phyloP scores from a whole-genome alignment of 2,113 vertebrate species.

The Psophia crepitans region DNA sequence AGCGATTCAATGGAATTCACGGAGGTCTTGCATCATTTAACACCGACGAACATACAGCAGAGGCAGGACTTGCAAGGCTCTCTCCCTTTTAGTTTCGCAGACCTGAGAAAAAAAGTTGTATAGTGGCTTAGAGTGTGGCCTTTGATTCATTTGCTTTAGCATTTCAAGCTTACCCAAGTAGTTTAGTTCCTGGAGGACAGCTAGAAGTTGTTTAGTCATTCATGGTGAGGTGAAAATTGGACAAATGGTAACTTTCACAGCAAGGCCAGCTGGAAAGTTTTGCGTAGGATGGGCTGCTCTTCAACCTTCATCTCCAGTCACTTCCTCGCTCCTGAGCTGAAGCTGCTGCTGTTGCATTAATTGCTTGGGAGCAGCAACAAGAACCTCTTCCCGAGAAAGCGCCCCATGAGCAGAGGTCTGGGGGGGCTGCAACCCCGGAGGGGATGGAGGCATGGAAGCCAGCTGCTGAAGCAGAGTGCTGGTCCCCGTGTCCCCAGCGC shows the following conservation, averaged over 20 bases:
- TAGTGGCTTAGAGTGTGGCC: background rate
- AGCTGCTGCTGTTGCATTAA: background rate
- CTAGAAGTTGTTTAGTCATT: background rate
- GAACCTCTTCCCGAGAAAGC: background rate
- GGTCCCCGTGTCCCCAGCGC: rapidly evolving
- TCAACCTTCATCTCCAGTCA: background rate
- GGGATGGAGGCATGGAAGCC: background rate
- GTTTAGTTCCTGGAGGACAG: background rate
- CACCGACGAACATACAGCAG: background rate
- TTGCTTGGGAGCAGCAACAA: rapidly evolving
- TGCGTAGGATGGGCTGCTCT: background rate
- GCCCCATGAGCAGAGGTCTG: background rate
- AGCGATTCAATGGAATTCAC: background rate
- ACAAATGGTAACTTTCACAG: background rate
- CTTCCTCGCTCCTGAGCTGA: background rate
- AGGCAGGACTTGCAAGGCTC: background rate
- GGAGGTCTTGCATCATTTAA: constrained; percentile 33
- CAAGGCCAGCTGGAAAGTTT: background rate
- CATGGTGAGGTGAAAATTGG: background rate
- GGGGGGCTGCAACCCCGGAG: rapidly evolving
- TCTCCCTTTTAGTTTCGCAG: background rate
- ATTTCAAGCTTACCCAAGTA: background rate
- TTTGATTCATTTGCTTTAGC: background rate
- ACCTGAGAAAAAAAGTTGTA: background rate
- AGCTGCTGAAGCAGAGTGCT: rapidly evolving